Evolutionary conservation across 2,888 invertebrate genomes (phyloP), one percentile per base, ranked within the genome.

Genomic region (Nipponacmea schrenckii): DNA sequence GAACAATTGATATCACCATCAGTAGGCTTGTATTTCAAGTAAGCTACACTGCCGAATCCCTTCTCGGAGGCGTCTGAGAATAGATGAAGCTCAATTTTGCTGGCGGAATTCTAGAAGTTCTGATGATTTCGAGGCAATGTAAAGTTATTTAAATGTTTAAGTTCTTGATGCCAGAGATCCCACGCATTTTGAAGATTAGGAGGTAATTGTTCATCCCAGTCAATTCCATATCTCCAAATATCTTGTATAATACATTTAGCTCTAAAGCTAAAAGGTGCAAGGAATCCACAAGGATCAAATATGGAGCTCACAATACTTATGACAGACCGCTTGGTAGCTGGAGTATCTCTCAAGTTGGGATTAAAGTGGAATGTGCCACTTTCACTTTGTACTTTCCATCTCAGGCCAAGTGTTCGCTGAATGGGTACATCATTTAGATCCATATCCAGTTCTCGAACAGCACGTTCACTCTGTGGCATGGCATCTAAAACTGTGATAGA

Each of bases 381-480:
- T 15, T 67, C 67, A 44, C 17, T 24, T 26, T 27, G 14, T 8
- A 68, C 62, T 39, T 62, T 62, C 68, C 68, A 68, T 14, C 50
- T 17, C 10, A 68, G 39, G 20, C 68, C 68, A 3, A 68, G 48
- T 20, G 62, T 56, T n/a, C 62, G 68, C 31, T 68, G 62, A 56
- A 48, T 46, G 17, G 67, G 26, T 48, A 27, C 27, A 20, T 44
- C 39, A 17, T 62, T 31, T 27, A 70, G 24, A 65, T 70, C 50
- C n/a, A 70, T 27, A 27, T 65, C 27, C n/a, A 44, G 44, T 2
- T 24, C 26, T 20, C 20, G 44, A n/a, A 62, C 67, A 10, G 62
- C 71, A 39, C 67, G 46, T 56, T 71, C 71, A 14, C 17, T 46
- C 44, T 67, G 45, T 12, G 71, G 71, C 8, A 71, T 67, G 12